Evolutionary conservation across 2,888 invertebrate species (phyloP), one percentile per base, ranked within the genome.

Genomic region (Mesorhabditis spiculigera): DNA sequence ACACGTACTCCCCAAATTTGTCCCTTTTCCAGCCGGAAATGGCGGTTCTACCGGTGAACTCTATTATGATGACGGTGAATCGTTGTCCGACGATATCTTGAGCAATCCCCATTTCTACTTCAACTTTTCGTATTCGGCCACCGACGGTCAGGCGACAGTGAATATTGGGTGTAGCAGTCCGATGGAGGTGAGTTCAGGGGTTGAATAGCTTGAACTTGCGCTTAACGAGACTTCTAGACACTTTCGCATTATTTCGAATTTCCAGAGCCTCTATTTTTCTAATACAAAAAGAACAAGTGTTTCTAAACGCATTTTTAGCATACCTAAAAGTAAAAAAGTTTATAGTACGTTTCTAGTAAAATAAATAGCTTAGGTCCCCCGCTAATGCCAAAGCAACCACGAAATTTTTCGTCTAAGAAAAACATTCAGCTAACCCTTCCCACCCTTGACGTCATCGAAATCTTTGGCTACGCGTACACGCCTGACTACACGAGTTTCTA

Each of bases 31-130:
- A 28, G 28, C 28, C 3, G 28, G 28, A 28, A 8, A 16, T 8
- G 63, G 16, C 16, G 16, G 16, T 6, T 63, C 63, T 8, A 16
- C 71, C 69, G 84, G 84, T 41, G 77, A 79, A 41, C 73, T 84
- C 8, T 81, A 72, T 66, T 84, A 79, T 73, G 84, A 84, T 63
- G 81, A 73, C 28, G 84, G 84, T 45, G 82, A 83, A 62, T 75
- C 76, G 43, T 16, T 78, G n/a, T 71, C 81, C 16, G 74, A 78
- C 58, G 65, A 73, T 45, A 72, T 76, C 66, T 71, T 69, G 43
- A 68, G 62, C 6, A 72, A 75, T 68, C 68, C 70, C 28, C 41
- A 68, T 42, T 50, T 50, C 58, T 50, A 8, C 8, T 63, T 63
- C 63, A n/a, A 63, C 16, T n/a, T 63, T 28, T 13, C 8, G 10